Conservation (phyloP, 2,797 vertebrate species). For the Diceros bicornis region DNA sequence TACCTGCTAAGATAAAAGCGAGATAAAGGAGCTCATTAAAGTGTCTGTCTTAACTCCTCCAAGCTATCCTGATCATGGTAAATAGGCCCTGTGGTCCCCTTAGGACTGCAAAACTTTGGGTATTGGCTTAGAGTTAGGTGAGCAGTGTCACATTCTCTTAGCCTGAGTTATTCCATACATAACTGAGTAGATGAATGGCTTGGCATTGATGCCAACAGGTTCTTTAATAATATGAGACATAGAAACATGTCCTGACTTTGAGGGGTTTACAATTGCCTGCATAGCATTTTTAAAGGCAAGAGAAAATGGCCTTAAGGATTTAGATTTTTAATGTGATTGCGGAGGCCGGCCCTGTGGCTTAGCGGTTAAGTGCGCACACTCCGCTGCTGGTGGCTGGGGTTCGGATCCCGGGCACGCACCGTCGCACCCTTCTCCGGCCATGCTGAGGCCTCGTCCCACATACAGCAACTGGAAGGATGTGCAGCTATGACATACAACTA, state of each 20-base stretch:
- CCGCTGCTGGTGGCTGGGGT: too few species aligned
- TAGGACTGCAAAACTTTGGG: neutral
- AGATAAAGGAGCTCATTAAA: constrained; percentile 59
- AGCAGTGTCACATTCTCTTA: neutral
- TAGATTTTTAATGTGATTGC: neutral
- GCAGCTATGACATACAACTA: too few species aligned
- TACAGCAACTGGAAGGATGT: too few species aligned
- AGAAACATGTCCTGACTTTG: neutral
- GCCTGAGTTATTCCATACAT: neutral
- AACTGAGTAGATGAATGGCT: neutral
- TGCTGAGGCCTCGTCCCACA: too few species aligned
- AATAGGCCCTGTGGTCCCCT: neutral
- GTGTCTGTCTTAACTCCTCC: neutral
- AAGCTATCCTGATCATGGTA: neutral
- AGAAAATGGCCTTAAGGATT: neutral
- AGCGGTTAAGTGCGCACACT: too few species aligned
- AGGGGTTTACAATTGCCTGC: neutral
- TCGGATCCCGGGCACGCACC: too few species aligned
- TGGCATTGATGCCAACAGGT: neutral
- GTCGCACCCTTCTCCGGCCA: too few species aligned
- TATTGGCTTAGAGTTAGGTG: neutral
- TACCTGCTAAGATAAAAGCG: constrained; percentile 38
- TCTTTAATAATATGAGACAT: neutral
- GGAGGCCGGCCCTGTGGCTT: too few species aligned
- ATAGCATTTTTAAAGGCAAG: neutral